Conservation (phyloP, 1,140 invertebrate species). For the Temnothorax nylanderi region DNA sequence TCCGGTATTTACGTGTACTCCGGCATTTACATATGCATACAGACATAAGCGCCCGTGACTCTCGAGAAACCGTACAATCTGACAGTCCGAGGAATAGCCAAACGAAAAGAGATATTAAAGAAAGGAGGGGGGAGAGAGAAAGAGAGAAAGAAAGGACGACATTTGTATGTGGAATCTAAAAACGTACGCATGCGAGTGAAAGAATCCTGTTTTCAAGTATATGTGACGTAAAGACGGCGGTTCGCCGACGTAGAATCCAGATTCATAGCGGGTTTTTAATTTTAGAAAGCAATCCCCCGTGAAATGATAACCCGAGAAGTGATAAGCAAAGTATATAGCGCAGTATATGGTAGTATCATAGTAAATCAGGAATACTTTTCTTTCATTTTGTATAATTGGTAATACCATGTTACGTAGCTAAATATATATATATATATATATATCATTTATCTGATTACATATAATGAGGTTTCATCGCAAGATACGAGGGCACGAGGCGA, state of each 20-base stretch:
- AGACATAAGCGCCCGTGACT: slow-evolving; percentile 3
- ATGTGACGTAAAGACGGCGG: background rate
- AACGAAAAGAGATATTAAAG: slow-evolving; percentile 5
- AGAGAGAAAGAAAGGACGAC: background rate
- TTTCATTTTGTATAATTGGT: background rate
- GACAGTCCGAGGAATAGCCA: background rate
- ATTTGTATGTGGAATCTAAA: slow-evolving; percentile 16
- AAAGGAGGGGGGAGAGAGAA: background rate
- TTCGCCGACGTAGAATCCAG: slow-evolving; percentile 18
- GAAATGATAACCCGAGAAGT: background rate
- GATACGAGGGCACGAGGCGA: background rate
- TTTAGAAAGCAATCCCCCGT: background rate
- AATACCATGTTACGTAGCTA: background rate
- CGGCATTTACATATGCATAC: slow-evolving; percentile 59
- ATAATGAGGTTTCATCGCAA: background rate
- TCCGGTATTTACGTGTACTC: slow-evolving; percentile 12
- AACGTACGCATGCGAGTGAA: background rate
- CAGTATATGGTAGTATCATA: background rate
- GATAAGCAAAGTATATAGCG: background rate
- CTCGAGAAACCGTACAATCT: slow-evolving; percentile 6
- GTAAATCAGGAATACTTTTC: background rate
- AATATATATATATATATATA: background rate
- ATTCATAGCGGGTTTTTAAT: background rate
- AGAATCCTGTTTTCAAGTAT: slow-evolving; percentile 33
- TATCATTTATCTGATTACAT: background rate